Evolutionary conservation across 2,797 vertebrate genomes (phyloP).

Genomic region (Ammospiza maritima): DNA sequence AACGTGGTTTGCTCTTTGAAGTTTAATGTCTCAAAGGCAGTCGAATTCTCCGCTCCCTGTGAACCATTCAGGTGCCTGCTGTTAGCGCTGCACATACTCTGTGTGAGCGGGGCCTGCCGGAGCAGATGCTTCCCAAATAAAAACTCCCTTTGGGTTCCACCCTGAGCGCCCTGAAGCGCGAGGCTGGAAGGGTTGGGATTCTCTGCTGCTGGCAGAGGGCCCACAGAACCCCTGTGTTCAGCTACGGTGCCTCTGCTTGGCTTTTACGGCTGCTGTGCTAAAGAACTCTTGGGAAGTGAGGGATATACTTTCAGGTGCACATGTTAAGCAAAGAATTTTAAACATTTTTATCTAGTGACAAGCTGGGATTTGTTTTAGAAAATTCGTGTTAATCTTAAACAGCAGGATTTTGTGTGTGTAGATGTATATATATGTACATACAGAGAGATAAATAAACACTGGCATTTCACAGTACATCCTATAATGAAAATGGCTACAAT

Average conservation of each 20-base stretch:
- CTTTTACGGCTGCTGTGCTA: fast-evolving
- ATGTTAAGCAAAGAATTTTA: not conserved
- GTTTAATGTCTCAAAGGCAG: fast-evolving
- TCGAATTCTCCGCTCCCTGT: not conserved
- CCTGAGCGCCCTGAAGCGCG: not conserved
- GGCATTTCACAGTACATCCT: not conserved
- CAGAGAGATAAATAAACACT: not conserved
- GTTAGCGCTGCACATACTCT: fast-evolving
- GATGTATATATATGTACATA: fast-evolving
- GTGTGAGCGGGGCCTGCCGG: fast-evolving
- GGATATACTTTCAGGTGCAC: not conserved
- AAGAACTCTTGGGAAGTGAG: not conserved
- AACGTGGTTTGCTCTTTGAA: not conserved
- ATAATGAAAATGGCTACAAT: not conserved
- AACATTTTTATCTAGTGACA: not conserved
- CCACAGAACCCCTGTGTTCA: fast-evolving
- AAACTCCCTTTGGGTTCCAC: not conserved
- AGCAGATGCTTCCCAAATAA: not conserved
- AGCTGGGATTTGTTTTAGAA: not conserved
- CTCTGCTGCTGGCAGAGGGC: not conserved
- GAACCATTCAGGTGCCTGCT: fast-evolving
- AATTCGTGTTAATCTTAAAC: not conserved
- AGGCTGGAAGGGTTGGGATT: not conserved
- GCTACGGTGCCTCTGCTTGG: not conserved
- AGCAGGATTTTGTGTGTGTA: not conserved